Base-by-base conservation (phyloP, 2,888 invertebrate genomes). In the Trypoxylon attenuatum region DNA sequence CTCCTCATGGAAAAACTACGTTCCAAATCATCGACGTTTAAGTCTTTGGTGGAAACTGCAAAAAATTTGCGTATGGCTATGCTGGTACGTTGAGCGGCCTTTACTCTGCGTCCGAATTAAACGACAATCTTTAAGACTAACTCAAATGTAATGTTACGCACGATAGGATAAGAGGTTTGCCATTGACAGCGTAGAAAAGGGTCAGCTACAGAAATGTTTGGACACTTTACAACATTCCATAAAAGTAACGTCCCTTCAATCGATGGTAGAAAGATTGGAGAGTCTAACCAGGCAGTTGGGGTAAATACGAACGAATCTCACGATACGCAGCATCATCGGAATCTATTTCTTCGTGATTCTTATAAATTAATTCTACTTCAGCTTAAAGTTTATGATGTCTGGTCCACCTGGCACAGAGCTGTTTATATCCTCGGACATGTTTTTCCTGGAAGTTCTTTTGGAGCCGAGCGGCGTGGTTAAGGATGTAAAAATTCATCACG, bases 381-480 rank as follows among this genome's bases (percentile, higher is more conserved):
- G 94, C 33, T 89, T 97, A 56, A 96, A 96, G 85, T 96, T 96
- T 87, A 94, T 95, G 84, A 94, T 94, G 82, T 93, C 94, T 67
- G 95, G 94, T 54, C 91, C 93, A 61, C 92, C 94, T 47, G 94
- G 94, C 42, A 92, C 92, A 3, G 94, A 94, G 82, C 90, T 96
- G 65, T 96, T 96, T 84, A 96, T 98, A 86, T 96, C 96, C 38
- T 96, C 96, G 0, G 98, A 98, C 84, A 97, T 97, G 97, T 98
- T 98, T 87, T 97, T 96, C 87, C 90, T 98, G 76, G 97, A 98
- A 89, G 94, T 98, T 78, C 89, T 95, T 53, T 89, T 98, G 54
- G 96, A 97, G 82, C 89, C 93, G 2, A 91, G 91, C 33, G 97
- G 97, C 19, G 90, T 91, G 25, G 94, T 98, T 0, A 93, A 94